Base-by-base conservation (phyloP, 2,113 vertebrate species). In the Meleagris gallopavo region DNA sequence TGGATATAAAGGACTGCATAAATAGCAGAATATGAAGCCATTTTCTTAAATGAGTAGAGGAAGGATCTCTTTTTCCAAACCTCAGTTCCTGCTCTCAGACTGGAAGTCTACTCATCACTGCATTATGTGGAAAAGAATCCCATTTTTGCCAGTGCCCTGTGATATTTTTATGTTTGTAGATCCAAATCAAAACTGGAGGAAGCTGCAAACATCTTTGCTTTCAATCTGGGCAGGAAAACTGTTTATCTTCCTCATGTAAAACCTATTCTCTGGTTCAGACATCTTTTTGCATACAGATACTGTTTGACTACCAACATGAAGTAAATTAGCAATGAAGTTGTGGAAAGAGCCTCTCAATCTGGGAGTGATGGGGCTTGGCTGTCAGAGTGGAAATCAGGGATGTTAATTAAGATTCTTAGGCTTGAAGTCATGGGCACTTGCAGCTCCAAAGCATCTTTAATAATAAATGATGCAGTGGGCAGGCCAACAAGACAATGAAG, bases 1-100 rank as follows among this genome's bases (percentile, higher is more conserved):
- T 85, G 41, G 32, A 30, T 62, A 78, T 66, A 94, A 89, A 96
- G 52, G 55, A 71, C 57, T 77, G 72, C 41, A 94, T 78, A 88
- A 93, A 66, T 73, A 90, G 40, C 40, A 85, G 88, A 91, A 79
- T 58, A 40, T 46, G 64, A 89, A 82, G 45, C 64, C 30, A 55
- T 89, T 91, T 92, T 88, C 74, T 91, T 83, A 90, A 93, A 83
- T 25, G 29, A 90, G 34, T 30, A 90, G 22, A 5, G 74, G 48
- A 87, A 90, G 21, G 48, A 61, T 73, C 29, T 78, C 16, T 36
- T 84, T 45, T 84, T 43, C 13, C 4, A 3, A 93, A 76, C 29
- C 21, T 96, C 36, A 72, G 48, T n/a, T 36, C 2, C 0, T 58
- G 13, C n/a, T 89, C 10, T 65, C 22, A 75, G 55, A 74, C 15